Conservation (phyloP, 2,797 vertebrate genomes). For the Okamejei kenojei region DNA sequence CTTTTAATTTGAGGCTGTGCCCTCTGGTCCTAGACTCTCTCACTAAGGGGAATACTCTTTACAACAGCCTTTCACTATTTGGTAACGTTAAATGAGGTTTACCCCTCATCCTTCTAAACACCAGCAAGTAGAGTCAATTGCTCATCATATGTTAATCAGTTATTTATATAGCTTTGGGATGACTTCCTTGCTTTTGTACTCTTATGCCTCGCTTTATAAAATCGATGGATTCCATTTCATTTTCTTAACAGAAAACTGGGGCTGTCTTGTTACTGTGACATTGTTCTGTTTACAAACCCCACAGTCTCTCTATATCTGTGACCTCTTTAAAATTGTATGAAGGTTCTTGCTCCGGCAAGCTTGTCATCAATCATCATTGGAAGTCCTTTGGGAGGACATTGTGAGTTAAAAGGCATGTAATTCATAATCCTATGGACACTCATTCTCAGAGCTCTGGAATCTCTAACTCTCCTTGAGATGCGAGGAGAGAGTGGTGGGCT, state of each 20-base stretch:
- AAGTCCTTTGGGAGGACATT: neutral
- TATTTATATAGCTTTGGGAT: neutral
- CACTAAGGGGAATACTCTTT: too few relatives aligned
- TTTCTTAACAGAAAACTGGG: neutral
- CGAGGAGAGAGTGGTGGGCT: too few relatives aligned
- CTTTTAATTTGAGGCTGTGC: too few relatives aligned
- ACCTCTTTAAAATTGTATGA: neutral
- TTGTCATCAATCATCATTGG: neutral
- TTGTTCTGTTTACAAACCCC: neutral
- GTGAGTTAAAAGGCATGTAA: too few relatives aligned
- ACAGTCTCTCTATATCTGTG: neutral
- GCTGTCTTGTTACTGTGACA: neutral
- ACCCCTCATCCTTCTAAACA: too few relatives aligned
- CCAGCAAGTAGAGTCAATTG: too few relatives aligned
- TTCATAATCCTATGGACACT: neutral
- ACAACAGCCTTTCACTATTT: too few relatives aligned
- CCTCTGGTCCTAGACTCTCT: too few relatives aligned
- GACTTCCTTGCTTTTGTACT: neutral
- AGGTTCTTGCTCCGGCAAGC: neutral
- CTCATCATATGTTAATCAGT: neutral
- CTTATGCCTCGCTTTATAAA: neutral
- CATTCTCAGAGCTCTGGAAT: too few relatives aligned
- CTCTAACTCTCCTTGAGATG: too few relatives aligned
- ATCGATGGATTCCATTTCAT: neutral
- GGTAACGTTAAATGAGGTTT: too few relatives aligned